Evolutionary conservation across 2,888 invertebrate species (phyloP), one percentile per base, ranked within the genome.

Genomic region (Mayetiola destructor): DNA sequence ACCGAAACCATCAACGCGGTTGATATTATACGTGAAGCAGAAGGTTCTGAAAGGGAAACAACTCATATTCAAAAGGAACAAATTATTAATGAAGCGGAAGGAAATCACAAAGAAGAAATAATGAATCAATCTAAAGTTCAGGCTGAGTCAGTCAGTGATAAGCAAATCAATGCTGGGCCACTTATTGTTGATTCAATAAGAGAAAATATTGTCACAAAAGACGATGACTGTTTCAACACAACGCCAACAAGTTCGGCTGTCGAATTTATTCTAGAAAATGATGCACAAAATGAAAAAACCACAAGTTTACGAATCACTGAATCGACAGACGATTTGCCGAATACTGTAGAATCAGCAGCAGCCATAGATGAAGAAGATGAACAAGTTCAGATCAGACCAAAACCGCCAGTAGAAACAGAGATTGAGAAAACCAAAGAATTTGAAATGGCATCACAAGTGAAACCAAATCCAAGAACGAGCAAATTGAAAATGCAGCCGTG

Each of bases 291-390:
- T 14, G 32, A 2, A 36, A 30, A 61, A 61, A 56, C 48, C 62
- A 20, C 60, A 60, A n/a, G n/a, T n/a, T n/a, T n/a, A n/a, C n/a
- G n/a, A 60, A 63, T 63, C 23, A 61, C 61, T 5, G 63, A 63
- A 55, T 63, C 63, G 14, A 58, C n/a, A 20, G 62, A 62, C 54
- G 61, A 62, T 58, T 48, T 62, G 27, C 20, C 42, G 2, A 53
- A 21, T 59, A 39, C 59, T 60, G 12, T 57, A 20, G 23, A 58
- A 21, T 53, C 36, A 20, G 20, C 36, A 14, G 39, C 21, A 40
- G 55, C 14, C 23, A 3, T 8, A 29, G 29, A 8, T 53, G 53
- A 53, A 35, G 14, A 35, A n/a, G n/a, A n/a, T n/a, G n/a, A 32
- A 35, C 36, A 27, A 6, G 29, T 54, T 12, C 29, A 56, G 4